A percentile compares a stretch with the other conserved stretches of the same genome.
Conservation (phyloP, 2,888 invertebrate genomes). For the Lasioglossum leucozonium region DNA sequence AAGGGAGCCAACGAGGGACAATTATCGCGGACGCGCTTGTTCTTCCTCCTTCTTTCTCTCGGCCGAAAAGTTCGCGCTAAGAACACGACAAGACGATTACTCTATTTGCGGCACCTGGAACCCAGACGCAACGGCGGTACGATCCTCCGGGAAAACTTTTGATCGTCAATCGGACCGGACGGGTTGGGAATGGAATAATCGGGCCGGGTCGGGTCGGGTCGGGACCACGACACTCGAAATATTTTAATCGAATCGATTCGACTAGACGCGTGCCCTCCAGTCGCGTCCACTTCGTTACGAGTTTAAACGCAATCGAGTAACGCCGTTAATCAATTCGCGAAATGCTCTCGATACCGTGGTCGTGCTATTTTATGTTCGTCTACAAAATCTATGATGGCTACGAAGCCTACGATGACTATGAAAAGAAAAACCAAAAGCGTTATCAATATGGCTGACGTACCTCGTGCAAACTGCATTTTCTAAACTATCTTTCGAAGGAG, state of each 20-base stretch:
- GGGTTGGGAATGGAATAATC: not conserved
- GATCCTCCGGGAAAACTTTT: slow-evolving; percentile 14
- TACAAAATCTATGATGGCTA: not conserved
- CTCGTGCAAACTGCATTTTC: slow-evolving; percentile 38
- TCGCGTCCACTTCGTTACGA: not conserved
- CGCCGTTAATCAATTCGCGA: not conserved
- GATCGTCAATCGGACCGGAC: not conserved
- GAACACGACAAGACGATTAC: slow-evolving; percentile 22
- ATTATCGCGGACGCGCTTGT: slow-evolving; percentile 38
- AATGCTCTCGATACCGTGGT: not conserved
- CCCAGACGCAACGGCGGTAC: not conserved
- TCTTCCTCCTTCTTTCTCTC: not conserved
- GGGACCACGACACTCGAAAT: not conserved
- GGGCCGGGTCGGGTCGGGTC: too few relatives aligned
- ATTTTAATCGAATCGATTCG: slow-evolving; percentile 29
- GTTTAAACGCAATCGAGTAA: not conserved
- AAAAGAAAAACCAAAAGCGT: too few relatives aligned
- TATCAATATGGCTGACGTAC: slow-evolving; percentile 20
- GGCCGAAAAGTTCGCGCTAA: slow-evolving; percentile 28
- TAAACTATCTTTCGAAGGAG: not conserved
- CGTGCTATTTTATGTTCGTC: not conserved
- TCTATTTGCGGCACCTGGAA: slow-evolving; percentile 31
- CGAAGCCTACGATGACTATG: not conserved
- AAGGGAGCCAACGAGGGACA: slow-evolving; percentile 21
- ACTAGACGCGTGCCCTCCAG: not conserved